A percentile compares a stretch with the other conserved stretches of the same genome.
Evolutionary conservation across 1,140 invertebrate genomes (phyloP).

Genomic region (Hyposmocoma kahamanoa): DNA sequence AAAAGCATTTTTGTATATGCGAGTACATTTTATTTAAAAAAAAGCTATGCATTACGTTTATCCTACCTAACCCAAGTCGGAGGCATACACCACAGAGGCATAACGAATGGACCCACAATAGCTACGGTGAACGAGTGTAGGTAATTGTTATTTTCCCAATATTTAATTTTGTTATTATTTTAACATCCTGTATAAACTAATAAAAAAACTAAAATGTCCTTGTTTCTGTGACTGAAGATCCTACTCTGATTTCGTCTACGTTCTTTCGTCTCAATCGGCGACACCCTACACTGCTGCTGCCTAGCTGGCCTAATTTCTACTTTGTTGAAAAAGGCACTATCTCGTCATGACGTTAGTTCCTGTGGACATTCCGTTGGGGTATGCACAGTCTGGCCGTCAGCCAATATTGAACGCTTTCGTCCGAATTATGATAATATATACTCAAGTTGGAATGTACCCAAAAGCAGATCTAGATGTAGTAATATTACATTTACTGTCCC

Average conservation of each 20-base stretch:
- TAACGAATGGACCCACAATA: too few species aligned
- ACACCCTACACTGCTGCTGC: too few species aligned
- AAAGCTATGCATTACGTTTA: too few species aligned
- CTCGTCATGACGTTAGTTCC: conserved; percentile 46
- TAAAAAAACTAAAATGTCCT: background rate
- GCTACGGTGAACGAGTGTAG: background rate
- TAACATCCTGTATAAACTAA: background rate
- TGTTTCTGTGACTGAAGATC: conserved; percentile 19
- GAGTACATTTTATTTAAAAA: too few species aligned
- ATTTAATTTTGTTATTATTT: background rate
- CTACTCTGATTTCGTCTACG: too few species aligned
- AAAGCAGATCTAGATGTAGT: too few species aligned
- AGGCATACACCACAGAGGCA: too few species aligned
- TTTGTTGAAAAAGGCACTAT: conserved; percentile 35
- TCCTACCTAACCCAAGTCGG: too few species aligned
- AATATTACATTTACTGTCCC: conserved; percentile 13
- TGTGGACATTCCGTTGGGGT: conserved; percentile 42
- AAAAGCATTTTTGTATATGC: too few species aligned
- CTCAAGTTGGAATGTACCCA: conserved; percentile 42
- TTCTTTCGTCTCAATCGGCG: too few species aligned
- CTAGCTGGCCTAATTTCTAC: conserved; percentile 47
- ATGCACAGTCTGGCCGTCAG: conserved; percentile 43
- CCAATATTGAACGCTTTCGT: conserved; percentile 41
- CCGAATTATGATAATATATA: conserved; percentile 52
- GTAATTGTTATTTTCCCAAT: background rate